These are phyloP conservation scores for Platerodrilus igneus DNA, from an alignment of 2,888 invertebrate species.

Conservation along the genomic window DNA sequence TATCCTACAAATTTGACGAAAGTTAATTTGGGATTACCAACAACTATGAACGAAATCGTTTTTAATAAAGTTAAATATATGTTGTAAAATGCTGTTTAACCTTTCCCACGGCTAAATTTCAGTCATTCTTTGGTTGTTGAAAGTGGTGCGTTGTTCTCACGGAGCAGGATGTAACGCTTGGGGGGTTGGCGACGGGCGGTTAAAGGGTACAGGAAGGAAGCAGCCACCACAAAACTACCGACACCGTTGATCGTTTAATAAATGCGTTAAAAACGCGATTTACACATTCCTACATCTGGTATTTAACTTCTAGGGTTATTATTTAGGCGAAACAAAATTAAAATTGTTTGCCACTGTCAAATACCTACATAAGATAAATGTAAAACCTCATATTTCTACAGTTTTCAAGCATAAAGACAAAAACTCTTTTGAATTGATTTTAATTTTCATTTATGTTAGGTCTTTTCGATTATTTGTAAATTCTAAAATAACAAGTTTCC, in stretches of 20 bases:
- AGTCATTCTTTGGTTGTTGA: constrained; percentile 33
- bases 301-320: no score
- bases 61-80: constrained; percentile 6
- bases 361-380: no score
- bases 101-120: constrained; percentile 37
- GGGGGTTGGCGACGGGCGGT: constrained; percentile 26
- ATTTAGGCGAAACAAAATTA: no score
- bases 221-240: constrained; percentile 32
- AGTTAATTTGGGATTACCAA: neutral
- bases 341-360: no score
- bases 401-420: no score
- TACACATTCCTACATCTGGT: no score
- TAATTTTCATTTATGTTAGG: no score
- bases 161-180: constrained; percentile 37
- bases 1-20: no score
- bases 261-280: constrained; percentile 18
- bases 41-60: constrained; percentile 5
- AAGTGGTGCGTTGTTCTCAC: constrained; percentile 36
- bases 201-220: constrained; percentile 37
- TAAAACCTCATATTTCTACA: no score
- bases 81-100: constrained; percentile 22
- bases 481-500: no score
- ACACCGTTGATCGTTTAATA: constrained; percentile 26
- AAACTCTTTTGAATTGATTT: no score
- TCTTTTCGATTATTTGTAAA: no score